Evolutionary conservation across 92 coral and sea anemone species (phyloP).

Genomic region (Isaurus tuberculatus): DNA sequence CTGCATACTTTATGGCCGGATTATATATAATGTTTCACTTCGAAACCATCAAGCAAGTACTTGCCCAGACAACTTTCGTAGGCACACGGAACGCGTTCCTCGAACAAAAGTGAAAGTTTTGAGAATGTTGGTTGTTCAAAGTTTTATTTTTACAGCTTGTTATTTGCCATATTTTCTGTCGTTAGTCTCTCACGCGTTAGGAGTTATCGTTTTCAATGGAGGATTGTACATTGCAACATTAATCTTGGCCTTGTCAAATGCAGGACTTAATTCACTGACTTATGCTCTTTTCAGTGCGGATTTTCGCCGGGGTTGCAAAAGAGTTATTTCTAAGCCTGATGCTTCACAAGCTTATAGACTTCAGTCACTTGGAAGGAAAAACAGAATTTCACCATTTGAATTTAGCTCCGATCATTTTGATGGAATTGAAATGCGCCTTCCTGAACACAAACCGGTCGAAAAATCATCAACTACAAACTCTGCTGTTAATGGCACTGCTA

Average conservation of each 20-base stretch:
- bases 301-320: constrained; percentile 93
- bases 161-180: constrained; percentile 78
- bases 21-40: constrained; percentile 69
- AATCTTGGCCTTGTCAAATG: constrained; percentile 71
- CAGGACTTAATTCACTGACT: constrained; percentile 74
- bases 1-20: constrained; percentile 69
- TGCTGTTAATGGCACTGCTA: neutral
- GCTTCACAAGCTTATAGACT: constrained; percentile 92
- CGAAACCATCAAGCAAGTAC: constrained; percentile 80
- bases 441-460: constrained; percentile 72
- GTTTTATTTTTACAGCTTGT: constrained; percentile 72
- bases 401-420: constrained; percentile 87
- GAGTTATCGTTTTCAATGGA: constrained; percentile 22
- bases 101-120: constrained; percentile 88
- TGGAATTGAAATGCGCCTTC: constrained; percentile 77
- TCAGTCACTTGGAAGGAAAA: constrained; percentile 83
- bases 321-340: constrained; percentile 91
- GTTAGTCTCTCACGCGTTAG: constrained; percentile 61
- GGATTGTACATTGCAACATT: constrained; percentile 60
- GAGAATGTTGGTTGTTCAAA: constrained; percentile 83
- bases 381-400: constrained; percentile 81
- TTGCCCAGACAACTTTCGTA: constrained; percentile 70
- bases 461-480: constrained; percentile 44
- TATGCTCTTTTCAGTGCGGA: constrained; percentile 90
- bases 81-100: constrained; percentile 85